These are phyloP conservation scores for Pseudotriccus pelzelni DNA, from an alignment of 2,797 vertebrate species.

Conservation along the genomic window DNA sequence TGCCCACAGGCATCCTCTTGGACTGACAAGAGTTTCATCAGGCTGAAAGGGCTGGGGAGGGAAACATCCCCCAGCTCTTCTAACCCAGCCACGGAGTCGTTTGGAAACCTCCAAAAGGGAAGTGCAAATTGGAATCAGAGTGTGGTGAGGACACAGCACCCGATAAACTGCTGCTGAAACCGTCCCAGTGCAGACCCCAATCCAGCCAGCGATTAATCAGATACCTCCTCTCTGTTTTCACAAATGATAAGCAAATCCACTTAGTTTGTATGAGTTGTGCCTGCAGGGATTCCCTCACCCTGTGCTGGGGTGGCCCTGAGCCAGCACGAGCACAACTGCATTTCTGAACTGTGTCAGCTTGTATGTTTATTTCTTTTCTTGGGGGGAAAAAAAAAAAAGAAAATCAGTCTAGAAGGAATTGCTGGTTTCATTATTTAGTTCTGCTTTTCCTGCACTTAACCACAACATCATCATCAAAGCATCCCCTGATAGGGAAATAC, in stretches of 20 bases:
- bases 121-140: neutral
- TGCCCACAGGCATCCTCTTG: neutral
- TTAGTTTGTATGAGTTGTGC: conserved; percentile 33
- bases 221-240: conserved; percentile 53
- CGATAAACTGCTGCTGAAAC: neutral
- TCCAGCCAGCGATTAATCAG: conserved; percentile 22
- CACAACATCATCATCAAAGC: conserved; percentile 47
- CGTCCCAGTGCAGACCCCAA: neutral
- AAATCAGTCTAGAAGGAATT: conserved; percentile 26
- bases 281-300: conserved; percentile 51
- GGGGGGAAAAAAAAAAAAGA: neutral
- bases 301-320: conserved; percentile 26
- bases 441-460: conserved; percentile 50
- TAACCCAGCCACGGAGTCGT: neutral
- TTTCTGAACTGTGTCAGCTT: conserved; percentile 50
- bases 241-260: conserved; percentile 66
- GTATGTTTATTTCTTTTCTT: conserved; percentile 69
- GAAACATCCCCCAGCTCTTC: neutral
- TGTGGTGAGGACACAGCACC: neutral
- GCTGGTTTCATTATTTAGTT: conserved; percentile 55
- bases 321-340: conserved; percentile 10
- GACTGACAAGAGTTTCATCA: neutral
- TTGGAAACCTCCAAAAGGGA: neutral
- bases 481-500: neutral
- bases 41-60: neutral